Base-by-base conservation (phyloP, 2,113 vertebrate genomes). In the Centropus unirufus region DNA sequence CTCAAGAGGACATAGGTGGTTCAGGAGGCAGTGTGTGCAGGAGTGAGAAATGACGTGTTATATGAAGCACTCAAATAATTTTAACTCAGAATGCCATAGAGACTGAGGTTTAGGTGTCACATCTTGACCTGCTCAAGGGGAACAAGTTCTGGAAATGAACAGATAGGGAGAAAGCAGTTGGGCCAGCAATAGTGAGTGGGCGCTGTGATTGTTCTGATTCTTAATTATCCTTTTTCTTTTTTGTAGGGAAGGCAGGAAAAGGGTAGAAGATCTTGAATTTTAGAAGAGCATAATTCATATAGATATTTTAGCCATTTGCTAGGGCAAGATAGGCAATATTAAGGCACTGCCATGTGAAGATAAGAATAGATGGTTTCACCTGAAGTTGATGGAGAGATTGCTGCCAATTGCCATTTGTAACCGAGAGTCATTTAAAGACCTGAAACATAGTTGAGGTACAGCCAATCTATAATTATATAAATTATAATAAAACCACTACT, bases 401-500 rank as follows among this genome's bases (percentile, higher is more conserved):
- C 14, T 62, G 14, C 6, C 77, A 51, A 74, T 80, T 93, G 79
- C 32, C 30, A 51, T 89, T 70, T 92, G 20, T 54, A 90, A 64
- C 27, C 13, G 23, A 40, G 9, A 44, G 32, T 79, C 4, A 2
- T 89, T 75, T 70, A 82, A 57, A 92, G 57, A 92, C 10, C 15
- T 78, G 44, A 62, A 27, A 42, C 23, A 61, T 22, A 70, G 39
- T 11, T 44, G 26, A 39, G 12, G 23, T 66, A 80, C 64, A 81
- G 26, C 14, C 44, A 86, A 85, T 74, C 57, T 40, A 7, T 57
- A 93, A 61, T 89, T 88, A 89, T 9, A 40, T 40, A 87, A 89
- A 67, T 95, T 95, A 76, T 58, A 95, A 87, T 62, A 87, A 90
- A 87, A 27, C 24, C 49, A 73, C 39, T 81, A 87, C 79, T 19